phyloP scores from a whole-genome alignment of 1,140 invertebrate genomes.

The Psilanteris sp. region DNA sequence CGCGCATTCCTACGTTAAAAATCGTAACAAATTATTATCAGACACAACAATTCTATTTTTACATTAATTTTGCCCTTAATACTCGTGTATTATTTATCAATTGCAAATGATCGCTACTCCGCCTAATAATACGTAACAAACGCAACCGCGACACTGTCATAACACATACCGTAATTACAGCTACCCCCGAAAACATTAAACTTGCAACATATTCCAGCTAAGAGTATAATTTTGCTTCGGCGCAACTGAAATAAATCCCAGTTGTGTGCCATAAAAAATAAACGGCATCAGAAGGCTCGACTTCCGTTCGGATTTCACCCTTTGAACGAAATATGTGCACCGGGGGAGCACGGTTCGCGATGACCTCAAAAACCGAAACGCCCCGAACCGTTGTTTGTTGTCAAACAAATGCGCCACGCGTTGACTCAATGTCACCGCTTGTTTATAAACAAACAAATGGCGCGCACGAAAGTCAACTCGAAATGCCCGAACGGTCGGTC shows the following conservation, averaged over 20 bases:
- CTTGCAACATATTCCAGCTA: conserved; percentile 2
- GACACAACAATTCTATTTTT: too few relatives aligned
- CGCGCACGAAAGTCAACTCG: too few relatives aligned
- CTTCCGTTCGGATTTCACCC: conserved; percentile 25
- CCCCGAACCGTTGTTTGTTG: background rate
- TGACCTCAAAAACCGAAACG: conserved; percentile 17
- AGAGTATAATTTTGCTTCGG: conserved; percentile 13
- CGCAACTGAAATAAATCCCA: conserved; percentile 27
- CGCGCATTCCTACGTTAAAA: too few relatives aligned
- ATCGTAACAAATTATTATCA: too few relatives aligned
- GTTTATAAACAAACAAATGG: too few relatives aligned
- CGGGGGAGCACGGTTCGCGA: conserved; percentile 7
- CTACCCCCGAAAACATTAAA: conserved; percentile 3
- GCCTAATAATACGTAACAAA: conserved; percentile 17
- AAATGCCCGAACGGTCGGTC: too few relatives aligned
- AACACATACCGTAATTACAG: conserved; percentile 17
- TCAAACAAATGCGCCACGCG: too few relatives aligned
- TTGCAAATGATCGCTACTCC: conserved; percentile 5
- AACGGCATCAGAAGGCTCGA: conserved; percentile 8
- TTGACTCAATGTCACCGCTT: too few relatives aligned
- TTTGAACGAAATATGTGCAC: background rate
- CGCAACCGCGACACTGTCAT: conserved; percentile 1
- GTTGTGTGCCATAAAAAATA: conserved; percentile 35
- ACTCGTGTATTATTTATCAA: conserved; percentile 7
- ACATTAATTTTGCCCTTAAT: too few relatives aligned